Evolutionary conservation across 1,140 invertebrate genomes (phyloP).

Genomic region (Zaprionus ghesquierei): DNA sequence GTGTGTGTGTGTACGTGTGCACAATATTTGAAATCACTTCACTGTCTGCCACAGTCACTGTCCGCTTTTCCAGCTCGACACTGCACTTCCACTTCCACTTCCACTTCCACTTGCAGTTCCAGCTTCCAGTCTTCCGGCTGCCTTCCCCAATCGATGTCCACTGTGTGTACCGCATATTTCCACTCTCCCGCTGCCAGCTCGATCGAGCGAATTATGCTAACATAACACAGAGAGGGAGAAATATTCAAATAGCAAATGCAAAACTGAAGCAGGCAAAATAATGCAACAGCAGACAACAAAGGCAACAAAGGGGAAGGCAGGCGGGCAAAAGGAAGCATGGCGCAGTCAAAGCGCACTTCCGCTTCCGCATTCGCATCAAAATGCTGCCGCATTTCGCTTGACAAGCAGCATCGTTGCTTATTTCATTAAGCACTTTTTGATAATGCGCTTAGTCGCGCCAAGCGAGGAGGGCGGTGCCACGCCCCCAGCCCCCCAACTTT

Average conservation of each 20-base stretch:
- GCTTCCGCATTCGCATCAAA: neutral
- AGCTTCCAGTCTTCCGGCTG: neutral
- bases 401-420: neutral
- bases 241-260: constrained; percentile 29
- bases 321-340: constrained; percentile 6
- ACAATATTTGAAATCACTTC: constrained; percentile 14
- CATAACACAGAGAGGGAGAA: constrained; percentile 16
- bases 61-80: neutral
- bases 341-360: neutral
- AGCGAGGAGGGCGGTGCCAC: neutral
- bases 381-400: neutral
- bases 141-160: neutral
- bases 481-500: neutral
- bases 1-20: neutral
- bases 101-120: neutral
- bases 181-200: constrained; percentile 30
- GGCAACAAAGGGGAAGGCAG: neutral
- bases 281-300: neutral
- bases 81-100: neutral
- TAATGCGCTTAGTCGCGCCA: neutral
- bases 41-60: neutral
- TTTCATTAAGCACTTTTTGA: constrained; percentile 1
- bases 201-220: constrained; percentile 67
- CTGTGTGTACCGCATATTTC: constrained; percentile 16
- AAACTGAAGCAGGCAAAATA: neutral